Conservation (phyloP, 2,797 vertebrate species). For the Acanthopagrus latus region DNA sequence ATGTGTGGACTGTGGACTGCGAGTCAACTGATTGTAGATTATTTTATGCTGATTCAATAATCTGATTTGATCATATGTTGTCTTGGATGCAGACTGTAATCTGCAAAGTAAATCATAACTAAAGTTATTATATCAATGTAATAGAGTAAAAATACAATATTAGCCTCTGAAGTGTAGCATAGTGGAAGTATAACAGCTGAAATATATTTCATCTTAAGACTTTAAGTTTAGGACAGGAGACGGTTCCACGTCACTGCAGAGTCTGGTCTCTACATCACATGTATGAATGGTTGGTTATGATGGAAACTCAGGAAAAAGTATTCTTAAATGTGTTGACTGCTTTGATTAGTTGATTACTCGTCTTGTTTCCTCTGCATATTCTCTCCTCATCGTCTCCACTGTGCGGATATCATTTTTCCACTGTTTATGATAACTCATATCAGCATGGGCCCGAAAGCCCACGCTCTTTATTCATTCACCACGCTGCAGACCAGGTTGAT, state of each 20-base stretch:
- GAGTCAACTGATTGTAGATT: too few species aligned
- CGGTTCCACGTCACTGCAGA: neutral
- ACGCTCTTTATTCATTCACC: constrained; percentile 5
- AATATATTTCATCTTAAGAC: neutral
- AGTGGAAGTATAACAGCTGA: too few species aligned
- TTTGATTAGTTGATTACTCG: neutral
- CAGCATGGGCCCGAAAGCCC: neutral
- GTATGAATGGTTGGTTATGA: neutral
- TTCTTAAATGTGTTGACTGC: neutral
- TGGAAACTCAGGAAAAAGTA: neutral
- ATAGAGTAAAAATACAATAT: too few species aligned
- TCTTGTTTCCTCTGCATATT: neutral
- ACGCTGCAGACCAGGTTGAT: neutral
- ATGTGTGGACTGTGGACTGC: too few species aligned
- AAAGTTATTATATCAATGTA: too few species aligned
- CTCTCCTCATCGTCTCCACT: neutral
- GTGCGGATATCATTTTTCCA: neutral
- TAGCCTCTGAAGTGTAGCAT: too few species aligned
- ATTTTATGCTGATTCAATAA: too few species aligned
- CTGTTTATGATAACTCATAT: neutral
- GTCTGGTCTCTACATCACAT: neutral
- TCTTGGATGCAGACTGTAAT: too few species aligned
- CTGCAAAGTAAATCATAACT: too few species aligned
- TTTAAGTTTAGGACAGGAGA: neutral
- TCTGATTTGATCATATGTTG: too few species aligned